Evolutionary conservation across 2,113 vertebrate genomes (phyloP).

Genomic region (Ivindomyrus marchei): DNA sequence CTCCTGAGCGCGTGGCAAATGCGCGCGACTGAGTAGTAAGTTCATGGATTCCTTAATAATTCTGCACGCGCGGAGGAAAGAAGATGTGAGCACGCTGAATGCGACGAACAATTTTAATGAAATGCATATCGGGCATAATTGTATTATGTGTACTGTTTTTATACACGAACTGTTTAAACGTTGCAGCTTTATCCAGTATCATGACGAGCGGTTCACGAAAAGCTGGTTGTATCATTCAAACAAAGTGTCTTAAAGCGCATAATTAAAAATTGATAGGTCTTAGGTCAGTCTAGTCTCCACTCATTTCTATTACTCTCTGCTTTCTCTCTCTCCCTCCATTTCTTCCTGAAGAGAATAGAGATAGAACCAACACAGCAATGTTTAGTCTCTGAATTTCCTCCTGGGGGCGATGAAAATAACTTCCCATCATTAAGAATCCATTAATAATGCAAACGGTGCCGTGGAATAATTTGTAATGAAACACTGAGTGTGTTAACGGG

Average conservation of each 20-base stretch:
- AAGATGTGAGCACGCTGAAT: conserved; percentile 16
- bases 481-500: conserved; percentile 55
- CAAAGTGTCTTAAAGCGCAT: conserved; percentile 51
- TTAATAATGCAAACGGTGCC: conserved; percentile 63
- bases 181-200: neutral
- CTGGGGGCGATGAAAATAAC: conserved; percentile 67
- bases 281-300: conserved; percentile 48
- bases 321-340: conserved; percentile 22
- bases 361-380: conserved; percentile 57
- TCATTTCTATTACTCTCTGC: conserved; percentile 25
- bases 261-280: conserved; percentile 64
- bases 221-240: conserved; percentile 30
- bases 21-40: conserved; percentile 16
- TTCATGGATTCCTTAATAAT: conserved; percentile 26
- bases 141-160: neutral
- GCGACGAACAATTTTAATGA: neutral
- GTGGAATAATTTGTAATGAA: conserved; percentile 61
- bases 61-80: conserved; percentile 23
- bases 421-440: conserved; percentile 65
- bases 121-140: neutral
- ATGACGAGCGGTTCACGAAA: neutral
- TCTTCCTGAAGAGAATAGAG: conserved; percentile 43
- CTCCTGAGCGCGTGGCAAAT: conserved; percentile 18
- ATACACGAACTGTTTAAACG: neutral
- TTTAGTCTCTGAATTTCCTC: conserved; percentile 63